Percentiles rank a stretch among this genome's conserved stretches.
These are phyloP conservation scores for Dendrocincla tyrannina DNA, from an alignment of 2,797 vertebrate genomes.

Conservation along the genomic window DNA sequence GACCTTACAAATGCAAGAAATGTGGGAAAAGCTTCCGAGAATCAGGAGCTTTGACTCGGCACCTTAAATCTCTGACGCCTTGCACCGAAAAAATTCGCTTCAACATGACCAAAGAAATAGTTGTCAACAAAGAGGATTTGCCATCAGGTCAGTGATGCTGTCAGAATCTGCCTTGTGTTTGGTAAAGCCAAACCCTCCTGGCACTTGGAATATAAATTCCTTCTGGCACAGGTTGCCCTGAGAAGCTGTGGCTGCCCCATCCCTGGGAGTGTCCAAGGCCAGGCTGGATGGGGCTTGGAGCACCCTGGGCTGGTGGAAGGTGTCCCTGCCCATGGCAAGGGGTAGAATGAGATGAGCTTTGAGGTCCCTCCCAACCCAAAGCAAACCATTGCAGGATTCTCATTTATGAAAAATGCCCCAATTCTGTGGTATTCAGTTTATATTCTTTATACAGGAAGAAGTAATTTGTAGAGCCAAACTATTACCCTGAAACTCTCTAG, in stretches of 20 bases:
- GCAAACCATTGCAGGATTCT: not conserved
- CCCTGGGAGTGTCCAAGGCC: not conserved
- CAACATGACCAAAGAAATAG: conserved; percentile 87
- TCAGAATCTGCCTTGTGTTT: not conserved
- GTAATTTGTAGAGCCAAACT: not conserved
- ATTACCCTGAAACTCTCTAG: not conserved
- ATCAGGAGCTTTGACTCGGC: conserved; percentile 94
- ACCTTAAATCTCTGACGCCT: conserved; percentile 93
- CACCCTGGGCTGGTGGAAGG: not conserved
- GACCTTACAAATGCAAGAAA: conserved; percentile 92
- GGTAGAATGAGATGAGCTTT: not conserved
- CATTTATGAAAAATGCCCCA: not conserved
- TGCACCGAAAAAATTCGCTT: conserved; percentile 97
- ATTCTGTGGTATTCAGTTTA: not conserved
- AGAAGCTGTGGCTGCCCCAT: not conserved
- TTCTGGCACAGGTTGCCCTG: not conserved
- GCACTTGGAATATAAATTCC: not conserved
- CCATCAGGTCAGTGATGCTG: conserved; percentile 79
- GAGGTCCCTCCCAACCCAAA: not conserved
- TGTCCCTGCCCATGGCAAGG: not conserved
- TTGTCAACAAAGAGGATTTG: conserved; percentile 85
- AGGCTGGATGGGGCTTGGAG: not conserved
- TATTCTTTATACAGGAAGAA: not conserved
- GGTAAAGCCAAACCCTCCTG: not conserved
- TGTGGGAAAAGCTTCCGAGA: conserved; percentile 97